Evolutionary conservation across 1,140 invertebrate species (phyloP), one percentile per base, ranked within the genome.

Genomic region (Cyrtorhinus lividipennis): DNA sequence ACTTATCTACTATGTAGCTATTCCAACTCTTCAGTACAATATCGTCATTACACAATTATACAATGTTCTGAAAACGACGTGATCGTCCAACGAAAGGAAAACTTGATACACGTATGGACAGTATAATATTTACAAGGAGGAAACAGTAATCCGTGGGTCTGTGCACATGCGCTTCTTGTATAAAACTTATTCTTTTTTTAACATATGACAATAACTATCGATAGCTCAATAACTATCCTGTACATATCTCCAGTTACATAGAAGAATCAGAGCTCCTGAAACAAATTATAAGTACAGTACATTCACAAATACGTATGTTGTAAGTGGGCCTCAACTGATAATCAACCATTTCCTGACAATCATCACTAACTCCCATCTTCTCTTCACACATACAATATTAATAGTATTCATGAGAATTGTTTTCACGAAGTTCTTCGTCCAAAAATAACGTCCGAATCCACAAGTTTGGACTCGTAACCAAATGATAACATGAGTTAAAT

Each of bases 11-110:
- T 57, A 24, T 3, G 1, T 57, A 8, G 15, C 24, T 57, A 23
- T 57, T 22, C 56, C 3, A 20, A 57, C 3, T 57, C 15, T 57
- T 57, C 56, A 57, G 56, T 57, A 57, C 56, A 57, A 22, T 57
- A 57, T 57, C 15, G 15, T 38, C 15, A 38, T 38, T 57, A 23
- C 24, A 57, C 56, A 57, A 57, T 23, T 57, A 23, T 57, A 23
- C 20, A 57, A 57, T 24, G 15, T 24, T 18, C 20, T 57, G 20
- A 57, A 57, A 57, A 57, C 24, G 56, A 23, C 15, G 15, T 24
- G 24, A 57, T 18, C 18, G 23, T 20, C 23, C 20, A 57, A 20
- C 20, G 24, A 20, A 23, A 18, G 24, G 8, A 56, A 57, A 22
- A 57, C 24, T 23, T 23, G 24, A 57, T 23, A 57, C 22, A 56